Conservation (phyloP, 2,113 vertebrate species). For the Proterorhinus semilunaris region DNA sequence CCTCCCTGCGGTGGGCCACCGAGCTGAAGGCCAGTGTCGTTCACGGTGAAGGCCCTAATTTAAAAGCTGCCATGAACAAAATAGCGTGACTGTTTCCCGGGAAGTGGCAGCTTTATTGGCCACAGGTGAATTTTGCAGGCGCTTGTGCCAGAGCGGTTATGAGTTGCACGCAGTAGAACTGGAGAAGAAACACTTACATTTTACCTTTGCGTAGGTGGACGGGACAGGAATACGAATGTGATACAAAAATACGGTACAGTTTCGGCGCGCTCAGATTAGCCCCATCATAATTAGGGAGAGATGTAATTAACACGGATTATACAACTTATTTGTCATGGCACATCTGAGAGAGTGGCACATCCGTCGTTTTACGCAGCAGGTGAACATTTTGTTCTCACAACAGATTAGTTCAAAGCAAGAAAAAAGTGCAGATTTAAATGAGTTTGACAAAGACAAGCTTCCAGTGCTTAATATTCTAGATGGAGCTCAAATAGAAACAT, state of each 20-base stretch:
- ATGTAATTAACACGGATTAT: no score
- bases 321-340: not conserved
- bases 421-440: not conserved
- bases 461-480: no score
- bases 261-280: no score
- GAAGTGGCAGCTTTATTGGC: conserved; percentile 16
- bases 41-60: conserved; percentile 30
- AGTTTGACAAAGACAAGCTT: not conserved
- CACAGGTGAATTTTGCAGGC: not conserved
- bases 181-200: not conserved
- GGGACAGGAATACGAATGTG: not conserved
- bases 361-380: not conserved
- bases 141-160: not conserved
- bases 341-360: not conserved
- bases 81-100: not conserved
- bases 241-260: not conserved
- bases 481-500: not conserved
- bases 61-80: conserved; percentile 9
- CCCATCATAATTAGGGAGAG: no score
- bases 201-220: not conserved
- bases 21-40: conserved; percentile 29
- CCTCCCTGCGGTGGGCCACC: not conserved
- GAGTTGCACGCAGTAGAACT: not conserved
- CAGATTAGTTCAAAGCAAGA: not conserved
- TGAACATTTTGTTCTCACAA: not conserved